Evolutionary conservation across 2,113 vertebrate species (phyloP).

Genomic region (Rhinolophus sinicus): DNA sequence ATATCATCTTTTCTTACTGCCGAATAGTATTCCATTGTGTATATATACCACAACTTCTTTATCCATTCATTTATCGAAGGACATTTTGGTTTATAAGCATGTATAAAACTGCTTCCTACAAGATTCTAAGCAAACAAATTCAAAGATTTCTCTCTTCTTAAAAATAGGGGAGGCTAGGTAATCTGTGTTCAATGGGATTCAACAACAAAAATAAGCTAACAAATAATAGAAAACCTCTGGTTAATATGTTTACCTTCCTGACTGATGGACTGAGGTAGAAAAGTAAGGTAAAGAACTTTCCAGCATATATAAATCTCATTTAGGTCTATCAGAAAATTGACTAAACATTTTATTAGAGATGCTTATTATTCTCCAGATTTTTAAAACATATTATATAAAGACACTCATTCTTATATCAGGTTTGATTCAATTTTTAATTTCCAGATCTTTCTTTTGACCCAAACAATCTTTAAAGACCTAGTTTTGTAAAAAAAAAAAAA

Average conservation of each 20-base stretch:
- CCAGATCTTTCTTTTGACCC: background rate
- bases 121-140: background rate
- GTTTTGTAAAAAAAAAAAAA: background rate
- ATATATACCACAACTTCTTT: no score
- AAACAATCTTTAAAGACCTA: background rate
- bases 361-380: background rate
- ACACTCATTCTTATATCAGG: background rate
- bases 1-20: no score
- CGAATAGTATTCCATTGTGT: no score
- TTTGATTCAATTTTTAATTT: background rate
- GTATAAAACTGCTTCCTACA: background rate
- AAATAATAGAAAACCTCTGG: background rate
- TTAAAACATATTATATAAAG: background rate
- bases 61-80: no score
- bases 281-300: background rate
- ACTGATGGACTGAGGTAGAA: background rate
- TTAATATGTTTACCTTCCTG: background rate
- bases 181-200: background rate
- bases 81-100: background rate
- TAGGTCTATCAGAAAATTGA: background rate
- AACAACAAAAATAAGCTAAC: background rate
- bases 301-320: background rate
- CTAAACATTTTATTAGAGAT: background rate
- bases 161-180: background rate
- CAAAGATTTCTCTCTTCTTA: conserved; percentile 9